Base-by-base conservation (phyloP, 2,797 vertebrate genomes). In the Galaxias olidus region DNA sequence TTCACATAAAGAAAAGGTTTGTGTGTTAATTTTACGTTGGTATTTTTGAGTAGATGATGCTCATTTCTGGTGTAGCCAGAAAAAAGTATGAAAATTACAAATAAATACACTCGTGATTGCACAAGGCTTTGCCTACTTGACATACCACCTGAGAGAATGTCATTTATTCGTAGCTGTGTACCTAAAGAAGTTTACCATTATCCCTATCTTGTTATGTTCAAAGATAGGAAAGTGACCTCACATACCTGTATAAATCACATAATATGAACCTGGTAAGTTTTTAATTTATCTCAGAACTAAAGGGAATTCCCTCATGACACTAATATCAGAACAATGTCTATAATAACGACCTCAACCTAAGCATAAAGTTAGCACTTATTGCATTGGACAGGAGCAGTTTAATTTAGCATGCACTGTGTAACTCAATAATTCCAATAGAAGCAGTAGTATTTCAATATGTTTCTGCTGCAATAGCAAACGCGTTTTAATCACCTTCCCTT, bases 11-110 rank as follows among this genome's bases (percentile, higher is more conserved):
- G 30, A n/a, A n/a, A n/a, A n/a, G n/a, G n/a, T n/a, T n/a, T n/a
- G n/a, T 30, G 30, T 30, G 30, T 30, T 30, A 30, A 14, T 71
- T 41, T 66, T 47, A 68, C 57, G 71, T 41, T 58, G 55, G 41
- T 11, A 52, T 67, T 71, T 76, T 59, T 69, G 56, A 73, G 59
- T 60, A 63, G 71, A 46, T 79, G 63, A 65, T 68, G 53, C 20
- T 49, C 47, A 10, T 77, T 61, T 80, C 78, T 71, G 10, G 64
- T 42, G 71, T 79, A 77, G 79, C 61, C 52, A 69, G 72, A 58
- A 65, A 75, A 6, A 6, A 30, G 6, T 30, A 30, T 30, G 30
- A 30, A 30, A 30, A 30, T 30, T 6, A 30, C 30, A 6, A 30
- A 6, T 3, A 30, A 30, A 30, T 30, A 30, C 30, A 30, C 30